Evolutionary conservation across 2,113 vertebrate species (phyloP).

Genomic region (Platichthys flesus): DNA sequence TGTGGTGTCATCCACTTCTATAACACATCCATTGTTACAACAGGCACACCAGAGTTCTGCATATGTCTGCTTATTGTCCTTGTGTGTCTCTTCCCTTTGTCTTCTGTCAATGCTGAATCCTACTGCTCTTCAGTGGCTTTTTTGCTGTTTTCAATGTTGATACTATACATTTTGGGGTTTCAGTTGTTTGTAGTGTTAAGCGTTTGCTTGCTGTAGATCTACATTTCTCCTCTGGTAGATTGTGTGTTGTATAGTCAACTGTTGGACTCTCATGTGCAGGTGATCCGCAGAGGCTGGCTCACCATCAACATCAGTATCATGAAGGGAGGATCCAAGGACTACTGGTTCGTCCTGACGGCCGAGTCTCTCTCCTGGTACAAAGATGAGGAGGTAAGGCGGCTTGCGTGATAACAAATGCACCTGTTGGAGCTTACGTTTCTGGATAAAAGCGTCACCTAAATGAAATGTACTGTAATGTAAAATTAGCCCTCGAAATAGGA

Average conservation of each 20-base stretch:
- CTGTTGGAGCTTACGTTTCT: too few species aligned
- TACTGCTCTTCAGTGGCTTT: constrained; percentile 1
- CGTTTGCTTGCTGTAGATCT: neutral
- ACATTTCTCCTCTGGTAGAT: neutral
- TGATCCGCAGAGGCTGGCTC: constrained; percentile 94
- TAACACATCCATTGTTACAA: neutral
- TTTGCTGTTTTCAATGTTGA: neutral
- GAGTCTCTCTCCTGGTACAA: constrained; percentile 99
- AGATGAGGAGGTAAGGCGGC: constrained; percentile 90
- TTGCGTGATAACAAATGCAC: too few species aligned
- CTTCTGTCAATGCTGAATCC: neutral
- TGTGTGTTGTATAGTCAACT: constrained; percentile 23
- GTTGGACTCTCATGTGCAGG: constrained; percentile 76
- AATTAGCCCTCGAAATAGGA: too few species aligned
- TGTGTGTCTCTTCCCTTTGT: constrained; percentile 45
- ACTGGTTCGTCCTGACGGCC: constrained; percentile 96
- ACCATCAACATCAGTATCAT: constrained; percentile 99
- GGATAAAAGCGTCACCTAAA: too few species aligned
- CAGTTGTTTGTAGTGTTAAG: neutral
- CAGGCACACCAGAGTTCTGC: neutral
- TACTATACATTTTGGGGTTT: neutral
- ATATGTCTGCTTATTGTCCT: constrained; percentile 13
- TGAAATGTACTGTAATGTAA: too few species aligned
- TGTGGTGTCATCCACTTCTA: neutral
- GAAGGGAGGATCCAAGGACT: constrained; percentile 98